Percentiles rank a stretch among this genome's conserved stretches.
phyloP scores from a whole-genome alignment of 2,888 invertebrate genomes.

The Ormyrus rosae region DNA sequence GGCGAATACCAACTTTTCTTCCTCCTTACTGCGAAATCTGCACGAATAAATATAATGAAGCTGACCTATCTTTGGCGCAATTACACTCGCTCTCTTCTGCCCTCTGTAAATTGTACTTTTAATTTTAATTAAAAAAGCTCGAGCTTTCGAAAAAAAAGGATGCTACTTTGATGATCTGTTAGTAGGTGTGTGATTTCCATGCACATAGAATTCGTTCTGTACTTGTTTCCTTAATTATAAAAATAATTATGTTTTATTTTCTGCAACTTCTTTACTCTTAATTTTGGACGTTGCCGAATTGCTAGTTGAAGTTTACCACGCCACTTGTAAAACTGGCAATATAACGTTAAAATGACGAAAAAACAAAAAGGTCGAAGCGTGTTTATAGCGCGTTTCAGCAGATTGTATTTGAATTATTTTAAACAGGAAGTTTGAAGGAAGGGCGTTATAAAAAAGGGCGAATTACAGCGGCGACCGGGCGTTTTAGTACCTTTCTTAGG shows the following conservation, averaged over 20 bases:
- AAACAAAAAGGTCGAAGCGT: too few species aligned
- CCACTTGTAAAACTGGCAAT: too few species aligned
- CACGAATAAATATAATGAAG: slow-evolving; percentile 52
- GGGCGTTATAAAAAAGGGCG: too few species aligned
- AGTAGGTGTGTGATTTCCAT: slow-evolving; percentile 20
- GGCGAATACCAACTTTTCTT: slow-evolving; percentile 46
- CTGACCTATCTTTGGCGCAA: slow-evolving; percentile 56
- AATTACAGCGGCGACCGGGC: not conserved
- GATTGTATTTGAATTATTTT: too few species aligned
- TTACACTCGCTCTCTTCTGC: slow-evolving; percentile 27
- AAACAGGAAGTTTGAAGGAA: too few species aligned
- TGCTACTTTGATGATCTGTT: slow-evolving; percentile 27
- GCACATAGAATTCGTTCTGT: not conserved
- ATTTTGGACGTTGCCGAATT: too few species aligned
- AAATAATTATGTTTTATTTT: too few species aligned
- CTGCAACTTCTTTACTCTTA: too few species aligned
- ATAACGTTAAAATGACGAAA: too few species aligned
- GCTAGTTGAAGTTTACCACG: too few species aligned
- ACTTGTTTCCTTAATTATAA: slow-evolving; percentile 1
- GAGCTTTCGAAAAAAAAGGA: slow-evolving; percentile 26
- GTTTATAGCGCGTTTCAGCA: too few species aligned
- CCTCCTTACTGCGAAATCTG: slow-evolving; percentile 22
- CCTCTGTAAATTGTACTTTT: slow-evolving; percentile 39
- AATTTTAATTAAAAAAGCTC: slow-evolving; percentile 50
- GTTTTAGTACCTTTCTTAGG: not conserved